Conservation (phyloP, 2,888 invertebrate species). For the Clistopyga incitator region DNA sequence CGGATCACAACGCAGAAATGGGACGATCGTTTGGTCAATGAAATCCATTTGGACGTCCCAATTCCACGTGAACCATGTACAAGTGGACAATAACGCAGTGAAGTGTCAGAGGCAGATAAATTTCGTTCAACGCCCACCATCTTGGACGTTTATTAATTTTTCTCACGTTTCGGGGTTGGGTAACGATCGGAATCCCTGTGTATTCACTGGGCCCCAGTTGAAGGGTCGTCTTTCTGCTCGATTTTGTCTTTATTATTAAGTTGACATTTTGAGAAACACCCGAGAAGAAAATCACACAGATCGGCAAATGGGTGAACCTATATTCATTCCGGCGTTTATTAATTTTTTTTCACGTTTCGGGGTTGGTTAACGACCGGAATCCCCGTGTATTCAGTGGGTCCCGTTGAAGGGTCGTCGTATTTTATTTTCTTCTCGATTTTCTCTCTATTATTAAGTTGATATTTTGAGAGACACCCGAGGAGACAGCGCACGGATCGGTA, state of each 20-base stretch:
- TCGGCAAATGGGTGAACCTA: conserved; percentile 8
- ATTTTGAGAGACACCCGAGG: conserved; percentile 18
- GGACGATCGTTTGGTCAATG: conserved; percentile 46
- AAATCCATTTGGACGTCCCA: conserved; percentile 30
- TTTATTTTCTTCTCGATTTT: background rate
- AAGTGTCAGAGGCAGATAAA: conserved; percentile 58
- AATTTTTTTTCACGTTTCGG: conserved; percentile 64
- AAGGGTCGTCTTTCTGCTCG: background rate
- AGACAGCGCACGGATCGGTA: conserved; percentile 4
- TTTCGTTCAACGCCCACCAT: conserved; percentile 62
- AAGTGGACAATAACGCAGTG: background rate
- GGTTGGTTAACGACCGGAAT: conserved; percentile 29
- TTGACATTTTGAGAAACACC: conserved; percentile 14
- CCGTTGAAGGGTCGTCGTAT: too few relatives aligned
- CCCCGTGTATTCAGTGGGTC: background rate
- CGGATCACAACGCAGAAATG: conserved; percentile 50
- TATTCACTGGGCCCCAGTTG: conserved; percentile 7
- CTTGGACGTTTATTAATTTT: conserved; percentile 60
- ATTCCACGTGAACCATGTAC: conserved; percentile 4
- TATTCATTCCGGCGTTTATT: conserved; percentile 57
- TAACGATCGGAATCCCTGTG: conserved; percentile 35
- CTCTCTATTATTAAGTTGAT: conserved; percentile 14
- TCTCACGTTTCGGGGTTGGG: conserved; percentile 53
- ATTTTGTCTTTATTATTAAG: conserved; percentile 19
- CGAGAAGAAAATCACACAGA: background rate